Conservation (phyloP, 2,888 invertebrate genomes). For the Scaptodrosophila latifasciaeformis region DNA sequence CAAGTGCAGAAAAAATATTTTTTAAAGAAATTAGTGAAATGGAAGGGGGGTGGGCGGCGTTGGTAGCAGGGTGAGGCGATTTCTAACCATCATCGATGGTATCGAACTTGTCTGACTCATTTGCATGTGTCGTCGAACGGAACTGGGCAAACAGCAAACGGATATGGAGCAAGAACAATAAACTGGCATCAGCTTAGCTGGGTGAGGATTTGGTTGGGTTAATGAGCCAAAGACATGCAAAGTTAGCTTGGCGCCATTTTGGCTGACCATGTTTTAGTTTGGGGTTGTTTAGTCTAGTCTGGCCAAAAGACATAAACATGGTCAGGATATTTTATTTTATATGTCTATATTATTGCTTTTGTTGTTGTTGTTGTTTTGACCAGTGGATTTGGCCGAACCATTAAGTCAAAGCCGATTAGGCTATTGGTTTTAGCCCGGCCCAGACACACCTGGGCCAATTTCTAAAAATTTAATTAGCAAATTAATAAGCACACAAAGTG, state of each 20-base stretch:
- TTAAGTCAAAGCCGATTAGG: conserved; percentile 18
- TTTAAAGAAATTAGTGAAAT: conserved; percentile 47
- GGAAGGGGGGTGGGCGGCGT: background rate
- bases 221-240: conserved; percentile 53
- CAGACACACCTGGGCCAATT: background rate
- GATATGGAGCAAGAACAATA: conserved; percentile 14
- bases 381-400: no score
- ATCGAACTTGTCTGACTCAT: conserved; percentile 29
- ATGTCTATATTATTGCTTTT: no score
- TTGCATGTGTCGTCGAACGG: conserved; percentile 33
- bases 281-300: background rate
- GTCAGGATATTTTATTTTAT: no score
- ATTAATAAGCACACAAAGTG: no score
- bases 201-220: conserved; percentile 10
- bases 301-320: no score
- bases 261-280: background rate
- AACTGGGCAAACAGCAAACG: conserved; percentile 17
- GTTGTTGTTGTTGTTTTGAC: no score
- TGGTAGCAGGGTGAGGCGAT: no score
- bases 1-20: conserved; percentile 33
- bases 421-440: conserved; percentile 26
- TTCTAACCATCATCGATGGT: no score
- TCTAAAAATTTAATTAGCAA: conserved; percentile 55
- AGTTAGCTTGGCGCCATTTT: background rate
- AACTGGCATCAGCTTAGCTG: conserved; percentile 16